Percentiles rank a stretch among this genome's conserved stretches.
phyloP scores from a whole-genome alignment of 2,113 vertebrate species.

The Cathartes aura region DNA sequence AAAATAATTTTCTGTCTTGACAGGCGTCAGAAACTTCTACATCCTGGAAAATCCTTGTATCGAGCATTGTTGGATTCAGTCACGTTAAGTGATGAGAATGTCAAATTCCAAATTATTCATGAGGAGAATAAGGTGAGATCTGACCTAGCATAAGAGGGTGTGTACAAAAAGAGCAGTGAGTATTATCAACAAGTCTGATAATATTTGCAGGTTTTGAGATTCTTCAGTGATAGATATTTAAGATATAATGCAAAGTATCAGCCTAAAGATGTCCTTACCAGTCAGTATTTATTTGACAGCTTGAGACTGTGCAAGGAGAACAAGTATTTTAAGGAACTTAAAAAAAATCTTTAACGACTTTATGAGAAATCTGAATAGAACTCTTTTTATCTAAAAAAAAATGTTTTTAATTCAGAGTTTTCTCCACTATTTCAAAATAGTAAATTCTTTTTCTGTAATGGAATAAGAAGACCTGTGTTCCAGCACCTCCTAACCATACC shows the following conservation, averaged over 20 bases:
- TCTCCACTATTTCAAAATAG: not conserved
- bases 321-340: not conserved
- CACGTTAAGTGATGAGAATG: conserved; percentile 75
- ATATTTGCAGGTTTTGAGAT: not conserved
- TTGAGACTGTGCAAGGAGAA: not conserved
- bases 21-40: conserved; percentile 84
- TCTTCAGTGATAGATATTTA: not conserved
- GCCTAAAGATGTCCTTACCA: not conserved
- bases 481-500: not conserved
- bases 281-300: not conserved
- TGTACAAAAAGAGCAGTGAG: not conserved
- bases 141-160: not conserved
- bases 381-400: not conserved
- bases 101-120: conserved; percentile 78
- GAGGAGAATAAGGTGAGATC: conserved; percentile 76
- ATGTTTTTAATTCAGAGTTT: not conserved
- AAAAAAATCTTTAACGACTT: not conserved
- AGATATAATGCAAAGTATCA: not conserved
- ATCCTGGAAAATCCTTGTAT: conserved; percentile 73
- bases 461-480: not conserved
- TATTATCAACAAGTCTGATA: not conserved
- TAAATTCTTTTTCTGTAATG: not conserved
- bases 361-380: not conserved
- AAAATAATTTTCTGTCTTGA: not conserved
- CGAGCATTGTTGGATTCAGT: conserved; percentile 81